Base-by-base conservation (phyloP, 92 coral and sea anemone genomes). In the Palythoa grandiflora region DNA sequence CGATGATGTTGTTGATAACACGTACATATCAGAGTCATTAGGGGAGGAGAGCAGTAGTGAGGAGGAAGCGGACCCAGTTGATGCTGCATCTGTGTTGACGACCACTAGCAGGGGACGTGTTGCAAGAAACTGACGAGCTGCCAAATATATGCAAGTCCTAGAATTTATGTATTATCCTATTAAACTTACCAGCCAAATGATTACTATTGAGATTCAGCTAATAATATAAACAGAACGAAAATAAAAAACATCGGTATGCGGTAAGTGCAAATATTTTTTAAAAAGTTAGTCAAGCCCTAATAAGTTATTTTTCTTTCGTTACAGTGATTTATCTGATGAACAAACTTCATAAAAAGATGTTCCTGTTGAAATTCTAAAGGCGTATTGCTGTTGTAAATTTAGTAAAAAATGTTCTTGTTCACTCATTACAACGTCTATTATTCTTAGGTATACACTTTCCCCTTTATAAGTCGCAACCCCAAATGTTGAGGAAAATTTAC, bases 41-140 rank as follows among this genome's bases (percentile, higher is more conserved):
- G 20, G 37, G 51, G 77, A 38, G 61, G 77, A 16, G 40, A 70
- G 70, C 71, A 60, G 38, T n/a, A 28, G 48, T 80, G 73, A 48
- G 48, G 54, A 17, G 48, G 85, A 80, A 39, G 71, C 53, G 3
- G 55, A 80, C 35, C 39, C 84, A 54, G 21, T 55, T 79, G 84
- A 79, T 79, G 84, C 84, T 36, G 85, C 71, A 20, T 17, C 50
- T 59, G 71, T 80, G 85, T 59, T 80, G 39, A 83, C 73, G 6
- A 66, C 77, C 14, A 68, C 87, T 59, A 68, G 73, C 50, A 80
- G 53, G 50, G 52, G 85, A 44, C 85, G 85, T 44, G 85, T 80
- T 55, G 60, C 78, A 83, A 83, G 53, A 66, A 83, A 66, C 77
- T 68, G 78, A 77, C 66, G 60, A 83, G 78, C 87, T 37, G 77